Base-by-base conservation (phyloP, 2,888 invertebrate genomes). In the Apodemia duryi region DNA sequence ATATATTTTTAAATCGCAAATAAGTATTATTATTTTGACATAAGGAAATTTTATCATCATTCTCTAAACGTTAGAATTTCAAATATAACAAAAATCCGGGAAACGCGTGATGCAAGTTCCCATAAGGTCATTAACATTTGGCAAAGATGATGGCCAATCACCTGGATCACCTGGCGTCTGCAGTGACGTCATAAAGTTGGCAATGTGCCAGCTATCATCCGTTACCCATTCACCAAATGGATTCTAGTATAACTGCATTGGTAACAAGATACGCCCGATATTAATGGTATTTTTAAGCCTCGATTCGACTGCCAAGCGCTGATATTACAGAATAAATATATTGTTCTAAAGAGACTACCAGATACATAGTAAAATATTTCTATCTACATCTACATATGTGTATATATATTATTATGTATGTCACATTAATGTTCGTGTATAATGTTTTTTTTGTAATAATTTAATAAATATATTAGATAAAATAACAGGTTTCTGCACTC, bases 81-180 rank as follows among this genome's bases (percentile, higher is more conserved):
- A 13, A 32, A 60, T 35, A 57, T 57, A 54, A 4, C 9, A 10
- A 57, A 57, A 57, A 57, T 60, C 57, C 49, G 6, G 57, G 35
- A 60, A 60, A 60, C 32, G 35, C 32, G 57, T 35, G 32, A 60
- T 60, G 57, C 29, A 57, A 57, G 75, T 76, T 77, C 73, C 74
- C 65, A 69, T 77, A 81, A 88, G 90, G 84, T 91, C 90, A 91
- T 88, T 90, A 88, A 84, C 89, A 84, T 84, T 84, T 89, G 89
- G 88, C 88, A 83, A 63, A 72, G 57, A 60, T 60, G 35, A 60
- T 60, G 72, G 72, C 75, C 63, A 64, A 77, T 77, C 78, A 86
- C 86, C 86, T 87, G 85, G 73, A 77, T 75, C 80, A 82, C 82
- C 83, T 83, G 78, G 73, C 76, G 75, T 60, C 57, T 60, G 75